Base-by-base conservation (phyloP, 2,888 invertebrate species). In the Nemotelus nigrinus region DNA sequence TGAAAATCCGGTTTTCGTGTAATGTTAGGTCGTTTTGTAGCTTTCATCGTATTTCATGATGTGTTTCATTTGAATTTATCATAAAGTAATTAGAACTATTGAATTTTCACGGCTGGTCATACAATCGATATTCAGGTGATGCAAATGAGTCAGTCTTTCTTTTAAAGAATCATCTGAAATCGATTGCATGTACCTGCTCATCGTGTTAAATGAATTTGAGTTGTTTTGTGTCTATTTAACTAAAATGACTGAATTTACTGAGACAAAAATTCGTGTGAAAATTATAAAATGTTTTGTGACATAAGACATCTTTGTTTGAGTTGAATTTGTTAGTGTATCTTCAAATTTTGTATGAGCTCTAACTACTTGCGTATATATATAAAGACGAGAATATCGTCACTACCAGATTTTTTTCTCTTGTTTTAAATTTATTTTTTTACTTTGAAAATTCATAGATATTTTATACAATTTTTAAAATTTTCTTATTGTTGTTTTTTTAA, bases 111-210 rank as follows among this genome's bases (percentile, higher is more conserved):
- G 10, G 10, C 7, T 41, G 70, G 39, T 43, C 5, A 60, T 53
- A 72, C 72, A 72, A 47, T 53, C 39, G 3, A 10, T 41, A 45
- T 39, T 60, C 41, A 39, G 50, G 47, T 44, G 74, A 63, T 50
- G 53, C 47, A 41, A 43, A 5, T 60, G 48, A 60, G 48, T 74
- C 74, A 74, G 74, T 74, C 74, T 74, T 74, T 47, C 63, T 74
- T 70, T 70, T 41, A 63, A 47, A 65, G 53, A 43, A 55, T 10
- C 70, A 47, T 2, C 50, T 5, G 43, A 39, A 55, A 39, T 53
- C 6, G 6, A 41, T 70, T 68, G 68, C 47, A 44, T 53, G 10
- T 44, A 39, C 8, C 8, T 4, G 1, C 1, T 25, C 25, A n/a
- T 58, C 25, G 8, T 1, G 8, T 8, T 2, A n/a, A 8, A 4